Evolutionary conservation across 2,113 vertebrate genomes (phyloP).

Genomic region (Cichladusa arquata): DNA sequence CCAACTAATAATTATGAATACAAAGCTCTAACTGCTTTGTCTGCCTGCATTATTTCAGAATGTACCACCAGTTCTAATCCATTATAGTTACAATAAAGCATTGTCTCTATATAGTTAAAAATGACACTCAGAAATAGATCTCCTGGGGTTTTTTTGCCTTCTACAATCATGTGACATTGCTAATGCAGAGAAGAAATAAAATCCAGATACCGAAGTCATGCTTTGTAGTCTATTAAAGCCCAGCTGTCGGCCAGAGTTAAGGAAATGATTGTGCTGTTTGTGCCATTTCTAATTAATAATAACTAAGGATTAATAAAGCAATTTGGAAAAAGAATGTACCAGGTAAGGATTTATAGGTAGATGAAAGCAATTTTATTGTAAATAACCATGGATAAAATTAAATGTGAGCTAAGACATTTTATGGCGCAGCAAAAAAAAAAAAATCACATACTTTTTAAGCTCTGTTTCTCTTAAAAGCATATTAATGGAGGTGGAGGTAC

Average conservation of each 20-base stretch:
- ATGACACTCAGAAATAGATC: neutral
- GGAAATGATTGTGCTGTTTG: slow-evolving; percentile 54
- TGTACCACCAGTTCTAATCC: neutral
- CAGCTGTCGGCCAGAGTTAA: slow-evolving; percentile 63
- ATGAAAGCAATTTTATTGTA: slow-evolving; percentile 56
- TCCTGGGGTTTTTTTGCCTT: neutral
- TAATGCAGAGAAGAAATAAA: slow-evolving; percentile 55
- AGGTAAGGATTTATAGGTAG: slow-evolving; percentile 65
- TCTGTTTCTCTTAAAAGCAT: slow-evolving; percentile 15
- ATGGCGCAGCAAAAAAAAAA: slow-evolving; percentile 28
- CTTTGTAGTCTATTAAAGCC: slow-evolving; percentile 52
- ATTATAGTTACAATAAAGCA: slow-evolving; percentile 31
- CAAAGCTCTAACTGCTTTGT: neutral
- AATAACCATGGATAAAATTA: slow-evolving; percentile 62
- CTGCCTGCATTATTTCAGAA: slow-evolving; percentile 15
- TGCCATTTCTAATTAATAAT: slow-evolving; percentile 67
- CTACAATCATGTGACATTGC: neutral
- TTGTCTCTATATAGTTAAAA: slow-evolving; percentile 23
- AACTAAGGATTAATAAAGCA: slow-evolving; percentile 69
- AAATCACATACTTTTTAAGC: slow-evolving; percentile 47
- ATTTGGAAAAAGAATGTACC: slow-evolving; percentile 53
- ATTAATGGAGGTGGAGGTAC: neutral
- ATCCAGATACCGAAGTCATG: slow-evolving; percentile 42
- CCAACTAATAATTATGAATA: neutral
- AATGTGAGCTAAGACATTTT: slow-evolving; percentile 35